A percentile compares a stretch with the other conserved stretches of the same genome.
phyloP scores from a whole-genome alignment of 2,888 invertebrate species.

The Drosophila ustulata region DNA sequence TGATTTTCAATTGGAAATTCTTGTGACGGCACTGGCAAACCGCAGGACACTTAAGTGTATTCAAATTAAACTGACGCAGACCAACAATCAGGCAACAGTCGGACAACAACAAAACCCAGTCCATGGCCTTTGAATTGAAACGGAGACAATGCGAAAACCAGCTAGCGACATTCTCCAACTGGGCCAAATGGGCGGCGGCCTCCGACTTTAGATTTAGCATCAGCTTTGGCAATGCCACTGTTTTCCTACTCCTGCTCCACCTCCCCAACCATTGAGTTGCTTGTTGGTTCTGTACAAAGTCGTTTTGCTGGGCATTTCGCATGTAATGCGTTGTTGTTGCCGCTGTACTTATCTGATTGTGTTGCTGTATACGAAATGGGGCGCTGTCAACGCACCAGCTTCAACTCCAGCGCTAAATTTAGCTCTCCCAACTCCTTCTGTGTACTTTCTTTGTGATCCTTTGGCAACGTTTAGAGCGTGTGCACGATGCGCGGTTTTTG shows the following conservation, averaged over 20 bases:
- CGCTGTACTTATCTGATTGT: conserved; percentile 71
- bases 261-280: conserved; percentile 9
- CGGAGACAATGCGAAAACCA: conserved; percentile 44
- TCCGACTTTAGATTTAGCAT: not conserved
- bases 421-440: not conserved
- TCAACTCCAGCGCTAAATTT: conserved; percentile 8
- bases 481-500: conserved; percentile 72
- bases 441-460: conserved; percentile 47
- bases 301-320: conserved; percentile 2
- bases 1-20: conserved; percentile 81
- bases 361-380: conserved; percentile 56
- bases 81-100: conserved; percentile 61
- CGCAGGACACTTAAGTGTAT: conserved; percentile 80
- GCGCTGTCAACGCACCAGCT: conserved; percentile 63
- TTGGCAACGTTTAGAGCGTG: conserved; percentile 69
- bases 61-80: conserved; percentile 79
- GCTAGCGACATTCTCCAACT: conserved; percentile 36
- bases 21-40: conserved; percentile 71
- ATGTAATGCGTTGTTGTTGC: not conserved
- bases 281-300: conserved; percentile 37
- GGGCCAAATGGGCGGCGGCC: conserved; percentile 22
- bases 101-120: conserved; percentile 28
- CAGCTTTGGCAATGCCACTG: conserved; percentile 15
- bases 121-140: conserved; percentile 40
- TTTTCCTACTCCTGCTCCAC: conserved; percentile 14